phyloP scores from a whole-genome alignment of 2,888 invertebrate species.

The Linnaemya vulpina region DNA sequence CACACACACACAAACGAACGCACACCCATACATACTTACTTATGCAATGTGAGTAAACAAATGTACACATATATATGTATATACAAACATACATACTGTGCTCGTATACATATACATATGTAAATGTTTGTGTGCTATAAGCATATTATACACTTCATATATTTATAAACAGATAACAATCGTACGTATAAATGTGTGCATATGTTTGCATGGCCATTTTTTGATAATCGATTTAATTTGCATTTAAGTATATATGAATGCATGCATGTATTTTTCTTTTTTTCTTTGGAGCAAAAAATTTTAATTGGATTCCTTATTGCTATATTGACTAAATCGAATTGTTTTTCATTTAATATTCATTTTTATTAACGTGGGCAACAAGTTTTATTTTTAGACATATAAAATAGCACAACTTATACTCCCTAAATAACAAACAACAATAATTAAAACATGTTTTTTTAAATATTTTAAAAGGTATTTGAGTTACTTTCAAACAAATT shows the following conservation, averaged over 20 bases:
- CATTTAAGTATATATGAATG: background rate
- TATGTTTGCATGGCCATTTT: background rate
- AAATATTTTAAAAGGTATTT: constrained; percentile 16
- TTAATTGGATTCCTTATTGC: background rate
- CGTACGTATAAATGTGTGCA: background rate
- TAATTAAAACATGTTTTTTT: constrained; percentile 38
- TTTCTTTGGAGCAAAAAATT: background rate
- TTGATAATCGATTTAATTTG: background rate
- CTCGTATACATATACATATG: too few relatives aligned
- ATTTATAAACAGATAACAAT: background rate
- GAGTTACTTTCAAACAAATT: constrained; percentile 1
- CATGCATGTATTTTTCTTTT: background rate
- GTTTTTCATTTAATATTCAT: constrained; percentile 15
- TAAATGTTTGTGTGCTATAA: too few relatives aligned
- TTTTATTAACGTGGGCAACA: constrained; percentile 26
- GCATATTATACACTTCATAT: too few relatives aligned
- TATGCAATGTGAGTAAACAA: background rate
- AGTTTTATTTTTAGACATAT: constrained; percentile 8
- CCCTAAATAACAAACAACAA: constrained; percentile 48
- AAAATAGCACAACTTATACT: constrained; percentile 21
- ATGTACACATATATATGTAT: background rate
- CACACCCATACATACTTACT: background rate
- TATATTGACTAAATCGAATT: background rate
- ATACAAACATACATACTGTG: background rate
- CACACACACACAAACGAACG: background rate